A percentile compares a stretch with the other conserved stretches of the same genome.
These are phyloP conservation scores for Cosmia pyralina DNA, from an alignment of 2,888 invertebrate species.

Conservation along the genomic window DNA sequence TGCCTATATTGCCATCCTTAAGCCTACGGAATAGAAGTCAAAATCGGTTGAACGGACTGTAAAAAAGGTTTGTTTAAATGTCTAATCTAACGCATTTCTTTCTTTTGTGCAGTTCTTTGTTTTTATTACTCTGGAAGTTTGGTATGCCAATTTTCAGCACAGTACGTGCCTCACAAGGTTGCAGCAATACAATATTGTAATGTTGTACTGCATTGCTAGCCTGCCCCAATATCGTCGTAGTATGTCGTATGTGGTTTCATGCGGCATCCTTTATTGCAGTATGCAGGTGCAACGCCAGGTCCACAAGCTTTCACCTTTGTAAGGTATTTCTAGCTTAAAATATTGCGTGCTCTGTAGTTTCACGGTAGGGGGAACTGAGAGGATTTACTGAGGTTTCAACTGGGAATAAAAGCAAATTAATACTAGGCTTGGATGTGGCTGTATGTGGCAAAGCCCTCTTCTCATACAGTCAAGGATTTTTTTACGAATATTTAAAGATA, in stretches of 20 bases:
- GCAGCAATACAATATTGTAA: neutral
- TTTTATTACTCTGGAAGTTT: neutral
- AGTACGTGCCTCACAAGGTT: neutral
- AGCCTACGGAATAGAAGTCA: too few species aligned
- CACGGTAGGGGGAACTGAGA: neutral
- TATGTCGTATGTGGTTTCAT: slow-evolving; percentile 16
- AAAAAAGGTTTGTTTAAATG: too few species aligned
- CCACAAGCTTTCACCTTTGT: slow-evolving; percentile 15
- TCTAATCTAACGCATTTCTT: too few species aligned
- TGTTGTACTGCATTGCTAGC: neutral
- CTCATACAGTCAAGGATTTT: too few species aligned
- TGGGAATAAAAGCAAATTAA: slow-evolving; percentile 8
- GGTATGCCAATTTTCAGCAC: neutral
- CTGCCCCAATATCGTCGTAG: slow-evolving; percentile 12
- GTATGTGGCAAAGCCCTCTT: neutral
- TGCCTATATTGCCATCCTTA: too few species aligned
- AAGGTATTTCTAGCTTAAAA: slow-evolving; percentile 36
- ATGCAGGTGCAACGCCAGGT: slow-evolving; percentile 13
- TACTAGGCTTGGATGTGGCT: neutral
- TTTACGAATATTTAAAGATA: neutral
- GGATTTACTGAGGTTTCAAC: neutral
- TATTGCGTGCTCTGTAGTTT: slow-evolving; percentile 7
- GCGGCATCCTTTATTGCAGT: slow-evolving; percentile 13
- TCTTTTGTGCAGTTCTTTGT: neutral
- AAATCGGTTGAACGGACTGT: too few species aligned